Evolutionary conservation across 2,888 invertebrate species (phyloP).

Genomic region (Drosophila percnosoma): DNA sequence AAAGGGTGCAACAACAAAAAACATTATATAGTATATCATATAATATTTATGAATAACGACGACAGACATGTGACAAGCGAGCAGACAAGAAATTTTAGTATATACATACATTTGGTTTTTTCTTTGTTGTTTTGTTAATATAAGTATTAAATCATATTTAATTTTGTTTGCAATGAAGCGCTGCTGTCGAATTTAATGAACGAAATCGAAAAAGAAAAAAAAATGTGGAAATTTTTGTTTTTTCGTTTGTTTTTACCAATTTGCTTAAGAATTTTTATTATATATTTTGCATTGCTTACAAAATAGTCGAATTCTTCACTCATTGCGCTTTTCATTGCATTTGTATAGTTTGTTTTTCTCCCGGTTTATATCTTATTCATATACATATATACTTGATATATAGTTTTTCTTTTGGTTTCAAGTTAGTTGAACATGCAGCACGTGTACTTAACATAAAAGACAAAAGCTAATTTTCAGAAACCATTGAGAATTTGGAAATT

Average conservation of each 20-base stretch:
- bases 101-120: conserved; percentile 2
- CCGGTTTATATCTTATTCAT: background rate
- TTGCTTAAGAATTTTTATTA: background rate
- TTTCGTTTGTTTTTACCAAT: conserved; percentile 21
- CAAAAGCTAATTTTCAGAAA: conserved; percentile 33
- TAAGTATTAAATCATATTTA: conserved; percentile 38
- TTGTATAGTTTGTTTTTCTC: conserved; percentile 1
- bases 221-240: conserved; percentile 57
- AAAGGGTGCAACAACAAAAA: conserved; percentile 24
- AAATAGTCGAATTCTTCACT: conserved; percentile 1
- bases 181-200: conserved; percentile 41
- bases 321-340: conserved; percentile 55
- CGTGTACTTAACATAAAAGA: conserved; percentile 54
- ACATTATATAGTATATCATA: conserved; percentile 18
- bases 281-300: conserved; percentile 15
- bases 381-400: background rate
- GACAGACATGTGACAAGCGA: conserved; percentile 40
- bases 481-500: conserved; percentile 18
- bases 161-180: conserved; percentile 72
- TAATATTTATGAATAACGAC: background rate
- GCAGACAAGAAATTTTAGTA: conserved; percentile 32
- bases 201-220: conserved; percentile 20
- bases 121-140: conserved; percentile 36
- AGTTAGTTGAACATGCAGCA: conserved; percentile 59
- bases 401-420: conserved; percentile 10